Evolutionary conservation across 2,888 invertebrate genomes (phyloP), one percentile per base, ranked within the genome.

Genomic region (Galeopsomyia nigrocyanea): DNA sequence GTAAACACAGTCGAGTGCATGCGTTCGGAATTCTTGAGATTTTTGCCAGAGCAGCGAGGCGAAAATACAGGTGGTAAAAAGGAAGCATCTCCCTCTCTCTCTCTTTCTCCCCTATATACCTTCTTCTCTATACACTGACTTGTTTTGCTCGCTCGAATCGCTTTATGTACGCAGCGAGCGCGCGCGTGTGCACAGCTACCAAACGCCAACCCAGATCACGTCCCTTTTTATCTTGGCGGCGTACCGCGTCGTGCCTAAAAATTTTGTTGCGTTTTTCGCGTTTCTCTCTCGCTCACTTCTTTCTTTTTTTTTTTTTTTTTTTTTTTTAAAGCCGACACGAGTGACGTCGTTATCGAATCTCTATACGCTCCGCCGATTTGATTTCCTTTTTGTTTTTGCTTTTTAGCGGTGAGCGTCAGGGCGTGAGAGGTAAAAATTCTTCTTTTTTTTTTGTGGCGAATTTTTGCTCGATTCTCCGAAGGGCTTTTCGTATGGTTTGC

Each of bases 261-360:
- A 63, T 63, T 5, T 63, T 26, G 58, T 60, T 31, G n/a, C 39
- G 53, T 31, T 22, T 26, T 55, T 14, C 46, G 26, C 16, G n/a
- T 19, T 67, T 13, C n/a, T 21, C 57, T 26, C 13, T 47, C 31
- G 17, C 21, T n/a, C n/a, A n/a, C n/a, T n/a, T 60, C 26, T 58
- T n/a, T 56, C 53, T 7, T 22, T 60, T 53, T 46, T 53, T 63
- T 5, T 39, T 58, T 60, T n/a, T 57, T 50, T 51, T 63, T 39
- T 19, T 60, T 47, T 19, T 13, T 46, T 13, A 46, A 0, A 39
- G 9, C n/a, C 7, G 0, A 26, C n/a, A 39, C 31, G 16, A n/a
- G 61, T 39, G 53, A 64, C 16, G 19, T 68, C 39, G 71, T 62
- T 68, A 68, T 72, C 72, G 31, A 39, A 39, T 14, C 58, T 63